phyloP scores from a whole-genome alignment of 1,140 invertebrate species.

The Mactra quadrangularis region DNA sequence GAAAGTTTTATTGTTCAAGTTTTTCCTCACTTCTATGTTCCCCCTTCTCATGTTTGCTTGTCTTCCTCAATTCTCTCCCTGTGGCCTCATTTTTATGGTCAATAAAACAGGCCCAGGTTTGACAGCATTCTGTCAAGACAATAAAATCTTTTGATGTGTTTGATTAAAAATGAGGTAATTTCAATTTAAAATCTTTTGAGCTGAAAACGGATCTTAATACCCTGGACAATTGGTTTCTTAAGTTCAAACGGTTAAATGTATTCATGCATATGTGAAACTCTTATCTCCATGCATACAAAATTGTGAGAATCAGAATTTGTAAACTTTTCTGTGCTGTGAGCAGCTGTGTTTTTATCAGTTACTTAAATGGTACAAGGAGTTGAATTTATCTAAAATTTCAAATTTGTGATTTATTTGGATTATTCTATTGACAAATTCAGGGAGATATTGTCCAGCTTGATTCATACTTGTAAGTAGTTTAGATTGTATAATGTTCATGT shows the following conservation, averaged over 20 bases:
- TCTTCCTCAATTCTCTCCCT: not conserved
- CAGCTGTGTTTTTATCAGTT: not conserved
- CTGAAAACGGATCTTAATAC: not conserved
- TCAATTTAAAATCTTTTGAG: not conserved
- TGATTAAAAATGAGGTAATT: slow-evolving; percentile 35
- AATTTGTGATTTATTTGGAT: not conserved
- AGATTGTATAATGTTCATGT: no score
- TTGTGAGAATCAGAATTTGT: not conserved
- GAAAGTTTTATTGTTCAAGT: no score
- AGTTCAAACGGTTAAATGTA: slow-evolving; percentile 11
- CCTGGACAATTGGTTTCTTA: not conserved
- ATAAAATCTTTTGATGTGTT: slow-evolving; percentile 16
- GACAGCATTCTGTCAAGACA: slow-evolving; percentile 24
- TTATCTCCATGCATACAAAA: not conserved
- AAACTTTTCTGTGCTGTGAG: not conserved
- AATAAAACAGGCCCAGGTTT: slow-evolving; percentile 21
- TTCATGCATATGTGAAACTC: slow-evolving; percentile 1
- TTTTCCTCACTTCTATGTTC: no score
- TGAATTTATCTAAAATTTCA: not conserved
- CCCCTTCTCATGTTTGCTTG: not conserved
- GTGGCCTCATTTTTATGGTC: slow-evolving; percentile 16
- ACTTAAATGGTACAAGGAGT: not conserved
- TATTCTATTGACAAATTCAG: not conserved
- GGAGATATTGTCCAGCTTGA: no score
- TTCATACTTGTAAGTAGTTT: no score